phyloP scores from a whole-genome alignment of 2,113 vertebrate genomes.

The Corythaeola cristata region DNA sequence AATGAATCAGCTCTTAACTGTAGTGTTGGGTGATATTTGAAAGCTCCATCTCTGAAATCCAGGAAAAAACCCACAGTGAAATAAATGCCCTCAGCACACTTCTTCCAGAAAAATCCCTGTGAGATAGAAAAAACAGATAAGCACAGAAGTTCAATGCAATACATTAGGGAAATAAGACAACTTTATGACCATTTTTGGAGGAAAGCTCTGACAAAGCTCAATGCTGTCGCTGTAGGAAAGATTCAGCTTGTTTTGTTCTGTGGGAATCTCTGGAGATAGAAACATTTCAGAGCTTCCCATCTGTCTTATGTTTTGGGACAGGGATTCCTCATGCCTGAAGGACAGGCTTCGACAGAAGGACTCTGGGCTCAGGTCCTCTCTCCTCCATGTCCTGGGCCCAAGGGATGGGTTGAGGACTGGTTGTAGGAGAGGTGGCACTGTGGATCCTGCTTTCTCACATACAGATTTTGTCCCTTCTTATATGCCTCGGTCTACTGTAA shows the following conservation, averaged over 20 bases:
- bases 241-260: not conserved
- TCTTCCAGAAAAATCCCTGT: not conserved
- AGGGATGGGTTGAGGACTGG: not conserved
- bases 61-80: not conserved
- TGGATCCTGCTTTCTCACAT: not conserved
- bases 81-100: not conserved
- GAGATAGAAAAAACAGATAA: not conserved
- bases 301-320: not conserved
- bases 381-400: not conserved
- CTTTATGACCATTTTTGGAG: not conserved
- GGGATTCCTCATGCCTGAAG: not conserved
- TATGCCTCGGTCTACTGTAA: not conserved
- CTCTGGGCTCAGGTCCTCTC: accelerated
- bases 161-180: not conserved
- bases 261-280: not conserved
- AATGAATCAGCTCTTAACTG: not conserved
- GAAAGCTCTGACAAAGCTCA: not conserved
- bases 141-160: not conserved
- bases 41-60: not conserved
- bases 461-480: not conserved
- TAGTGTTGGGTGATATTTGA: not conserved
- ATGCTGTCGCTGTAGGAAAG: not conserved
- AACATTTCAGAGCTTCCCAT: not conserved
- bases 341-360: not conserved
- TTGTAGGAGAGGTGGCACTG: not conserved